Evolutionary conservation across 1,140 invertebrate genomes (phyloP).

Genomic region (Zaprionus lachaisei): DNA sequence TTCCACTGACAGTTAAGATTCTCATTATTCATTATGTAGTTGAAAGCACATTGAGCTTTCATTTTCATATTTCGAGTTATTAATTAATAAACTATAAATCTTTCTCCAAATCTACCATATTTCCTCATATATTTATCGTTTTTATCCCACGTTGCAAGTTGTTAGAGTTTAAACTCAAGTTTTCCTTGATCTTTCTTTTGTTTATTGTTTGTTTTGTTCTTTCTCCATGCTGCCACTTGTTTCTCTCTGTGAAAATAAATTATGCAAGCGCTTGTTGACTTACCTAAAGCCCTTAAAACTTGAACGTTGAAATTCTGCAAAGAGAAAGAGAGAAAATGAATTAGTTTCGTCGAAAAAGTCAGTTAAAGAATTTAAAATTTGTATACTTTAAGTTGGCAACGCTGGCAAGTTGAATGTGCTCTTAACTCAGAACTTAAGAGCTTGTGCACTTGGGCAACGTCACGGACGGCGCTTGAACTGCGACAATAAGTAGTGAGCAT

Average conservation of each 20-base stretch:
- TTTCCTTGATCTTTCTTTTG: neutral
- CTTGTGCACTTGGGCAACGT: constrained; percentile 3
- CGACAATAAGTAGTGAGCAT: constrained; percentile 12
- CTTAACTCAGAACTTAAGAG: constrained; percentile 57
- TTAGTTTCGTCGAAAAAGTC: constrained; percentile 17
- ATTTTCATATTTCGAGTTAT: neutral
- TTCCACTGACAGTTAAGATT: too few relatives aligned
- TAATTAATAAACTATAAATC: neutral
- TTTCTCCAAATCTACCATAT: neutral
- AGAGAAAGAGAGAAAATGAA: neutral
- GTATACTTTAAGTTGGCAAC: constrained; percentile 45
- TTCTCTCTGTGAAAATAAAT: constrained; percentile 34
- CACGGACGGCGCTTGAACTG: constrained; percentile 5
- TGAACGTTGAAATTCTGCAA: constrained; percentile 18
- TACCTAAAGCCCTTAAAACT: constrained; percentile 30
- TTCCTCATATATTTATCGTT: neutral
- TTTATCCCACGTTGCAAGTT: neutral
- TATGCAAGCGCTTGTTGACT: constrained; percentile 13
- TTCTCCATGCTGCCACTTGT: constrained; percentile 46
- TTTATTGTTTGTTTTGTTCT: neutral
- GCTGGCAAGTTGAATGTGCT: constrained; percentile 37
- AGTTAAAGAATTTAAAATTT: constrained; percentile 47
- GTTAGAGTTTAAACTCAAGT: neutral
- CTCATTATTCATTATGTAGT: too few relatives aligned
- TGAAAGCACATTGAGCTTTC: too few relatives aligned